phyloP scores from a whole-genome alignment of 2,797 vertebrate species.

The Schizopygopsis malacanthus region DNA sequence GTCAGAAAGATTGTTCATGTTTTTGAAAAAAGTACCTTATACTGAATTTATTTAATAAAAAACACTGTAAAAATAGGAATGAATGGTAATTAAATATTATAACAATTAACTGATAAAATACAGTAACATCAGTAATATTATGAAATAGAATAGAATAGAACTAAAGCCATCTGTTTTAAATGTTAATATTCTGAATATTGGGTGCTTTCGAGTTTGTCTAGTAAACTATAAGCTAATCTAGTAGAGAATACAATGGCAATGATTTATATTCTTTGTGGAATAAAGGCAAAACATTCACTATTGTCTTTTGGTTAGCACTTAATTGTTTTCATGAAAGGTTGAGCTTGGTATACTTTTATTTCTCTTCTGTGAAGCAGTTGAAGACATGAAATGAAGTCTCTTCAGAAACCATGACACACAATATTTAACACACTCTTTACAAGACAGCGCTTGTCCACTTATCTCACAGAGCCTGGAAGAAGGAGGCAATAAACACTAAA shows the following conservation, averaged over 20 bases:
- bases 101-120: background rate
- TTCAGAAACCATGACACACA: background rate
- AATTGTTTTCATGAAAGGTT: background rate
- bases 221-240: background rate
- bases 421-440: background rate
- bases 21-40: too few relatives aligned
- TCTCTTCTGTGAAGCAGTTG: background rate
- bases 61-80: too few relatives aligned
- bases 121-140: too few relatives aligned
- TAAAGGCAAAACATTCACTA: background rate
- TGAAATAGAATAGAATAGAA: background rate
- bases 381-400: background rate
- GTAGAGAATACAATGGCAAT: background rate
- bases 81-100: background rate
- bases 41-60: too few relatives aligned
- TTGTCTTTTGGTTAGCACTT: background rate
- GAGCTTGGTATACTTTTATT: background rate
- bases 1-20: too few relatives aligned
- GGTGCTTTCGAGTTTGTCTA: background rate
- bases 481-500: slow-evolving; percentile 10
- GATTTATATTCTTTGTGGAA: background rate
- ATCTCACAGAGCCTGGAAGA: background rate
- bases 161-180: background rate
- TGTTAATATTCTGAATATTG: background rate
- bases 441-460: slow-evolving; percentile 7